Conservation (phyloP, 2,888 invertebrate species). For the Galeruca laticollis region DNA sequence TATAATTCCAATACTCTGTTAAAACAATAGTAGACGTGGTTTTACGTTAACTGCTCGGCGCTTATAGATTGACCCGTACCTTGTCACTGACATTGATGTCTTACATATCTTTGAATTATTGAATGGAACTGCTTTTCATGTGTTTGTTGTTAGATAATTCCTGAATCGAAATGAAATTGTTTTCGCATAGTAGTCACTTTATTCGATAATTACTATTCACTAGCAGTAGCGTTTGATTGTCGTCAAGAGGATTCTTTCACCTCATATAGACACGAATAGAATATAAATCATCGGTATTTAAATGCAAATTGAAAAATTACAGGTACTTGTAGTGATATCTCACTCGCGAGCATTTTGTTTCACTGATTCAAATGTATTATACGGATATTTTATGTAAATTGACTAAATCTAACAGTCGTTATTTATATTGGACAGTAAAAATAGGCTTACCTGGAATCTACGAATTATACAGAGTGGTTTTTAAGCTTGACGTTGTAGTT, state of each 20-base stretch:
- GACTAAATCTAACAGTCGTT: constrained; percentile 21
- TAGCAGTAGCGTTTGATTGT: constrained; percentile 46
- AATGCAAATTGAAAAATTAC: constrained; percentile 43
- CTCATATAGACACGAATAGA: constrained; percentile 42
- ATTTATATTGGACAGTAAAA: constrained; percentile 9
- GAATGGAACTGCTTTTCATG: constrained; percentile 7
- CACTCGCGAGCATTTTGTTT: constrained; percentile 36
- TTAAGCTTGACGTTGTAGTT: not conserved
- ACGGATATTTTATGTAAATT: constrained; percentile 34
- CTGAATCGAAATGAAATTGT: constrained; percentile 39
- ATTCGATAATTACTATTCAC: constrained; percentile 44
- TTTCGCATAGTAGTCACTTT: constrained; percentile 40
- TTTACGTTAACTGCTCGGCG: not conserved
- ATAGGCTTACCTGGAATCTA: not conserved
- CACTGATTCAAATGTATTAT: constrained; percentile 36
- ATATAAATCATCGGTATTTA: constrained; percentile 44
- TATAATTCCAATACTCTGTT: not conserved
- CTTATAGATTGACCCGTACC: not conserved
- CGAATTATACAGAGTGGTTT: not conserved
- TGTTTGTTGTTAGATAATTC: constrained; percentile 26
- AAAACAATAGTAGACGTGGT: not conserved
- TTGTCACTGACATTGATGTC: not conserved
- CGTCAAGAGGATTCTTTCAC: constrained; percentile 50
- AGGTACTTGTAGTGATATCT: constrained; percentile 42
- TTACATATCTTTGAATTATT: not conserved